Evolutionary conservation across 2,888 invertebrate species (phyloP).

Genomic region (Platycnemis pennipes): DNA sequence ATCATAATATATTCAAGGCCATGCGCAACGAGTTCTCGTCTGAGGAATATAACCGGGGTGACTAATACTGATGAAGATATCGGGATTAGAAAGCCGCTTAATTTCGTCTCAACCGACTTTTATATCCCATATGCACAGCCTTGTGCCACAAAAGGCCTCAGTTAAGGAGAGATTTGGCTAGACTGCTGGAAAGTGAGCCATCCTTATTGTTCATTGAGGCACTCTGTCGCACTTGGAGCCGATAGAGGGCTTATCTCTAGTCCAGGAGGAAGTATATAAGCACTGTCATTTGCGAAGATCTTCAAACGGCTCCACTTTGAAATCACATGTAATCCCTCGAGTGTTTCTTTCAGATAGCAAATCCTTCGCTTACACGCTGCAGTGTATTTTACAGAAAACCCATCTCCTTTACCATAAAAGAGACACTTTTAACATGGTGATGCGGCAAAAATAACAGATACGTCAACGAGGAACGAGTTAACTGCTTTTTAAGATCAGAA

Average conservation of each 20-base stretch:
- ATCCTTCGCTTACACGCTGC: neutral
- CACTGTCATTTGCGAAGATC: neutral
- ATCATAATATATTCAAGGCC: too few relatives aligned
- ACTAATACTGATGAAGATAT: neutral
- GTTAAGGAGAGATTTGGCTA: neutral
- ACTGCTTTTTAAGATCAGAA: too few relatives aligned
- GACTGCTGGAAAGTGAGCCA: neutral
- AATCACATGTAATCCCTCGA: neutral
- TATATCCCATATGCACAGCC: neutral
- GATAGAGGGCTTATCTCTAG: neutral
- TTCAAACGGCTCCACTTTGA: neutral
- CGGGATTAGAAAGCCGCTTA: neutral
- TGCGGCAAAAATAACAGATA: too few relatives aligned
- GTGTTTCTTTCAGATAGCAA: neutral
- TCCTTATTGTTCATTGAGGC: neutral
- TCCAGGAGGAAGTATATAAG: neutral
- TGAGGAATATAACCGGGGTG: neutral
- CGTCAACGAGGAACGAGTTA: too few relatives aligned
- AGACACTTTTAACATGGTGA: too few relatives aligned
- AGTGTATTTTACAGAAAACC: too few relatives aligned
- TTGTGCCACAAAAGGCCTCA: neutral
- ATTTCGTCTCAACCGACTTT: neutral
- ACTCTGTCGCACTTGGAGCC: neutral
- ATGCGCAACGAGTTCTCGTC: too few relatives aligned
- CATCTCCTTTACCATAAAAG: too few relatives aligned